phyloP scores from a whole-genome alignment of 2,888 invertebrate species.

The Atethmia centrago region DNA sequence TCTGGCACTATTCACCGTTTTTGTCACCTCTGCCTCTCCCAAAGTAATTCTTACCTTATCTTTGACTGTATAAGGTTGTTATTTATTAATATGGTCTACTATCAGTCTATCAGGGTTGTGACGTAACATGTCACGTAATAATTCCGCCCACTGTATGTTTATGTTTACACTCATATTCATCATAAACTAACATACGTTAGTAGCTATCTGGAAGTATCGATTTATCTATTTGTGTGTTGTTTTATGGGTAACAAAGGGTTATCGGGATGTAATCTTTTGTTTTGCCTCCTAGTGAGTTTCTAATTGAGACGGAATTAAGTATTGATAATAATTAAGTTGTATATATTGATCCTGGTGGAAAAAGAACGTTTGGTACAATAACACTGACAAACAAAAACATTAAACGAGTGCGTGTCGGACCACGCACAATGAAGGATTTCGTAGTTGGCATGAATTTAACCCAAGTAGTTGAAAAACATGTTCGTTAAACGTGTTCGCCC shows the following conservation, averaged over 20 bases:
- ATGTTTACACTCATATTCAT: slow-evolving; percentile 63
- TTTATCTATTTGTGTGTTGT: slow-evolving; percentile 41
- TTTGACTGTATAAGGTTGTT: neutral
- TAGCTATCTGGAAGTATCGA: slow-evolving; percentile 40
- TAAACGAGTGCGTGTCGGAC: no score
- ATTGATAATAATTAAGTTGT: neutral
- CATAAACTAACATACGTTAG: slow-evolving; percentile 35
- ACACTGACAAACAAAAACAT: no score
- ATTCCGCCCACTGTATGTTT: slow-evolving; percentile 67
- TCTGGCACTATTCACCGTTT: slow-evolving; percentile 61
- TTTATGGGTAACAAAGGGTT: slow-evolving; percentile 32
- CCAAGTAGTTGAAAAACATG: no score
- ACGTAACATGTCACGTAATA: slow-evolving; percentile 60
- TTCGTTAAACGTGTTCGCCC: no score
- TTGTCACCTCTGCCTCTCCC: slow-evolving; percentile 19
- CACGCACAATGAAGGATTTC: no score
- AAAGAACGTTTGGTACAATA: neutral
- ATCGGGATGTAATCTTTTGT: slow-evolving; percentile 36
- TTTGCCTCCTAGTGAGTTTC: slow-evolving; percentile 26
- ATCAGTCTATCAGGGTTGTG: slow-evolving; percentile 52
- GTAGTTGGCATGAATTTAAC: neutral
- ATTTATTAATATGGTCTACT: slow-evolving; percentile 36
- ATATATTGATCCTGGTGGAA: neutral
- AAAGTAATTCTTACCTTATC: slow-evolving; percentile 31
- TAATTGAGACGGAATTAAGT: slow-evolving; percentile 11